These are phyloP conservation scores for Serranus cabrilla DNA, from an alignment of 2,797 vertebrate species.

Conservation along the genomic window DNA sequence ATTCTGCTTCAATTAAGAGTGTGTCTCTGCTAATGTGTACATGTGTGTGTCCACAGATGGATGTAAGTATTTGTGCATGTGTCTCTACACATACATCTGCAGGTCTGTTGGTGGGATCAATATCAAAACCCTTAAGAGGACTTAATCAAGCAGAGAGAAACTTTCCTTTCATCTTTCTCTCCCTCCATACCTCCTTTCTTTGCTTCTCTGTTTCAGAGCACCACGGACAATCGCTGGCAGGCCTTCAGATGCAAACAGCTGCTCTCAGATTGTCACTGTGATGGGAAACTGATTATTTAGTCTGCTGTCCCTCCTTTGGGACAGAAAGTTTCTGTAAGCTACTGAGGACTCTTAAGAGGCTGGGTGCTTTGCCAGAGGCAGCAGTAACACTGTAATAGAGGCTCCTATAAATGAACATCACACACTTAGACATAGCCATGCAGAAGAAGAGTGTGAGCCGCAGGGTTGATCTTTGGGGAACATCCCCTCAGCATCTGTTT, in stretches of 20 bases:
- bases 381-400: slow-evolving; percentile 47
- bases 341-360: slow-evolving; percentile 61
- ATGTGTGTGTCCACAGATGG: slow-evolving; percentile 26
- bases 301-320: slow-evolving; percentile 75
- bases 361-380: slow-evolving; percentile 60
- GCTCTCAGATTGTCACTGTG: slow-evolving; percentile 73
- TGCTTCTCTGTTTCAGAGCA: slow-evolving; percentile 48
- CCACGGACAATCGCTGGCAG: slow-evolving; percentile 67
- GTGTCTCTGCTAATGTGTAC: slow-evolving; percentile 23
- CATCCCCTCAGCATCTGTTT: slow-evolving; percentile 69
- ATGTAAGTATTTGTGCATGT: slow-evolving; percentile 29
- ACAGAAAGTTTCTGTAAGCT: slow-evolving; percentile 65
- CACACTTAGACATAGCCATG: slow-evolving; percentile 60
- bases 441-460: slow-evolving; percentile 56
- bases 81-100: slow-evolving; percentile 34
- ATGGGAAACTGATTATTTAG: slow-evolving; percentile 83
- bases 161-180: slow-evolving; percentile 57
- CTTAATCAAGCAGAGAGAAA: slow-evolving; percentile 53
- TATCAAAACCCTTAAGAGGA: slow-evolving; percentile 55
- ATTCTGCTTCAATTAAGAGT: slow-evolving; percentile 20
- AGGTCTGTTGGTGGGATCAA: slow-evolving; percentile 57
- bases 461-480: slow-evolving; percentile 43
- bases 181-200: slow-evolving; percentile 35
- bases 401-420: slow-evolving; percentile 68
- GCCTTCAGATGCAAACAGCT: slow-evolving; percentile 82